These are phyloP conservation scores for Chrysocyon brachyurus DNA, from an alignment of 2,797 vertebrate genomes.

Conservation along the genomic window DNA sequence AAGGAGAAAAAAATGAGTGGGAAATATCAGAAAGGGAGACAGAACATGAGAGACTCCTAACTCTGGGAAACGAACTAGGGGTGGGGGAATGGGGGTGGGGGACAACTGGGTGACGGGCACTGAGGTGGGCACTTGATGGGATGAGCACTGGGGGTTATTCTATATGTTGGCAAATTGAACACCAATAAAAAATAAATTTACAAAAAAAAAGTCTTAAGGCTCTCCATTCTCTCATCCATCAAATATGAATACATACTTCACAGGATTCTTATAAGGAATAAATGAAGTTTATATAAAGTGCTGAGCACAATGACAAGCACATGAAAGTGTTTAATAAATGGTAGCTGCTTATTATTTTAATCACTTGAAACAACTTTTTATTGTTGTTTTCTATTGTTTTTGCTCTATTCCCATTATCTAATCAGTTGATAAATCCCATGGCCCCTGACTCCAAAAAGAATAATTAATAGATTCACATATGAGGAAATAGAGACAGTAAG, in stretches of 20 bases:
- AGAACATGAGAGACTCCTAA: no score
- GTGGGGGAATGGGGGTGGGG: no score
- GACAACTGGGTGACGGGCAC: no score
- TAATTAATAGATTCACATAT: background rate
- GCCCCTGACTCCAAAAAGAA: conserved; percentile 31
- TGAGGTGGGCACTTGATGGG: no score
- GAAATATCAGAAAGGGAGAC: no score
- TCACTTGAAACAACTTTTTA: conserved; percentile 23
- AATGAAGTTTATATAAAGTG: conserved; percentile 45
- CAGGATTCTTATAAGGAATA: background rate
- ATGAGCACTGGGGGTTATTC: no score
- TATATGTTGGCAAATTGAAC: no score
- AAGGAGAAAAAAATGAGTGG: no score
- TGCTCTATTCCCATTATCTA: background rate
- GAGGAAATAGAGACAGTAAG: conserved; percentile 28
- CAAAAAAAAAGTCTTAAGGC: background rate
- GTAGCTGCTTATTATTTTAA: conserved; percentile 34
- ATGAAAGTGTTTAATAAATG: background rate
- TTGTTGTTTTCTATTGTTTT: background rate
- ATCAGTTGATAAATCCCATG: conserved; percentile 1
- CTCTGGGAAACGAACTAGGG: no score
- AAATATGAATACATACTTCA: conserved; percentile 34
- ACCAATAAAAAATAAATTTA: no score
- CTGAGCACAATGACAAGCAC: background rate
- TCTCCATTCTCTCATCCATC: conserved; percentile 17